phyloP scores from a whole-genome alignment of 2,797 vertebrate species.

The Okamejei kenojei region DNA sequence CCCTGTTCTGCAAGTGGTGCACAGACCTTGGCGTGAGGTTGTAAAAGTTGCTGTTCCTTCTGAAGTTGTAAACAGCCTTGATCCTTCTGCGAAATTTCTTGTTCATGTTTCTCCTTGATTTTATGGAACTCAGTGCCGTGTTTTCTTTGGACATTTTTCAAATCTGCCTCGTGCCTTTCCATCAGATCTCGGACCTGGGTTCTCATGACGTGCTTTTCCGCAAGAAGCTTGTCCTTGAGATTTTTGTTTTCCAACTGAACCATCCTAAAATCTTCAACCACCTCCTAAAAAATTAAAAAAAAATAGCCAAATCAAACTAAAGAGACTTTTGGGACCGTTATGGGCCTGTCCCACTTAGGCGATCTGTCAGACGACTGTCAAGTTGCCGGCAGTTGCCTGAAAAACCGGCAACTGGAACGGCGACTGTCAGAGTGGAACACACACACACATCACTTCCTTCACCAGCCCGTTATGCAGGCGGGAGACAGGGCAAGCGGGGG shows the following conservation, averaged over 20 bases:
- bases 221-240: constrained; percentile 77
- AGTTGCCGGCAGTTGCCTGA: too few species aligned
- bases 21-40: constrained; percentile 41
- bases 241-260: constrained; percentile 74
- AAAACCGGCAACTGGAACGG: too few species aligned
- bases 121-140: constrained; percentile 46
- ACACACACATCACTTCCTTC: too few species aligned
- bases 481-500: too few species aligned
- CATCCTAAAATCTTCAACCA: constrained; percentile 60
- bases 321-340: background rate
- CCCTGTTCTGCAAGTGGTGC: background rate
- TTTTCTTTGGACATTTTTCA: constrained; percentile 56
- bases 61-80: constrained; percentile 56
- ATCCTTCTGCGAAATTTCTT: constrained; percentile 60
- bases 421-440: too few species aligned
- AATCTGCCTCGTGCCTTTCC: constrained; percentile 75
- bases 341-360: too few species aligned
- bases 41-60: constrained; percentile 60
- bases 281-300: constrained; percentile 55
- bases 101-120: constrained; percentile 59
- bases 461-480: too few species aligned
- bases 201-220: constrained; percentile 84
- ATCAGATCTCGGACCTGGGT: constrained; percentile 79
- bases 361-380: too few species aligned
- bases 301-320: background rate